Evolutionary conservation across 2,113 vertebrate genomes (phyloP).

Genomic region (Grammomys surdaster): DNA sequence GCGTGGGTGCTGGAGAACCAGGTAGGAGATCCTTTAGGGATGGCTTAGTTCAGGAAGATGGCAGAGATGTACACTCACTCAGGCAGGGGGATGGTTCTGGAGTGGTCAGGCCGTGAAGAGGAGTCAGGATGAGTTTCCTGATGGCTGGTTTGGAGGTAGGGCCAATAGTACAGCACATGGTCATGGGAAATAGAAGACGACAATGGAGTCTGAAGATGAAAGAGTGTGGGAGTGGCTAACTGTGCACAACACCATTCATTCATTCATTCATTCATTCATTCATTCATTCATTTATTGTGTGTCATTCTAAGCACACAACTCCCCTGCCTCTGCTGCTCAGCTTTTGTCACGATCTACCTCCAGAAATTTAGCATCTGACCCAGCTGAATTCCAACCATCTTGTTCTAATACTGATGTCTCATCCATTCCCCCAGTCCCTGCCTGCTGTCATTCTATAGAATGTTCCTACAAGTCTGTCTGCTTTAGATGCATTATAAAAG

Average conservation of each 20-base stretch:
- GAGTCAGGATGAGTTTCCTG: neutral
- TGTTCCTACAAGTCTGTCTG: neutral
- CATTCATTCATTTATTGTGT: too few relatives aligned
- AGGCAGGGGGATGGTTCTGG: neutral
- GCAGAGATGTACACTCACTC: neutral
- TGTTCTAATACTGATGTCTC: neutral
- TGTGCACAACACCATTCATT: neutral
- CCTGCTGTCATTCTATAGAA: neutral
- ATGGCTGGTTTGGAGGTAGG: neutral
- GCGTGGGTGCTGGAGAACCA: neutral
- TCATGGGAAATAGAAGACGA: neutral
- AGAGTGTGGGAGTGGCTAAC: neutral
- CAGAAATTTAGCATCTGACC: neutral
- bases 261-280: too few relatives aligned
- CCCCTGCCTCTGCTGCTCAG: neutral
- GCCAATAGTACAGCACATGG: neutral
- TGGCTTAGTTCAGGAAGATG: neutral
- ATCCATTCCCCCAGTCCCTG: fast-evolving
- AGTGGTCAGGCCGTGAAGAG: too few relatives aligned
- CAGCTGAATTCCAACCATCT: neutral
- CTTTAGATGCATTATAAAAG: neutral
- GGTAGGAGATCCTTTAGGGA: neutral
- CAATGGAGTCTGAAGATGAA: neutral
- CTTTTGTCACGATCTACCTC: fast-evolving
- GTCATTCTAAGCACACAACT: too few relatives aligned